Conservation (phyloP, 2,797 vertebrate species). For the Ibycter americanus region DNA sequence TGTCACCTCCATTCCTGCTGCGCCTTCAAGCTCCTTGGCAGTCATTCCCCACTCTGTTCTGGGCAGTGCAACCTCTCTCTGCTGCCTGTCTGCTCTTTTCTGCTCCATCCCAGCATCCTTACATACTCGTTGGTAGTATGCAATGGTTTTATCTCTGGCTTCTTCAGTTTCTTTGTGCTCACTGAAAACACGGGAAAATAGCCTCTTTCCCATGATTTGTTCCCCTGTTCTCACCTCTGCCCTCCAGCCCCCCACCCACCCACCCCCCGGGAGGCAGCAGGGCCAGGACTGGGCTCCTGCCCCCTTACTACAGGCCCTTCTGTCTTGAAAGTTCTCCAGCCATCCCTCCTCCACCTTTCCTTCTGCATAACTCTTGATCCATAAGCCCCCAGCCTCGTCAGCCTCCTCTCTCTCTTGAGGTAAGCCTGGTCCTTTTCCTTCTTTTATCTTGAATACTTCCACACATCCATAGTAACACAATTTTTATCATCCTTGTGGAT, state of each 20-base stretch:
- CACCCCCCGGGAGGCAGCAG: background rate
- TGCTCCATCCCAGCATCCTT: background rate
- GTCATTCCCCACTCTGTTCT: background rate
- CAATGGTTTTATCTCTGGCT: background rate
- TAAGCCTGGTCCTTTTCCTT: background rate
- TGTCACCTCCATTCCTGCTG: background rate
- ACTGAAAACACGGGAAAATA: background rate
- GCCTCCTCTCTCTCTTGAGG: background rate
- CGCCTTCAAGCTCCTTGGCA: slow-evolving; percentile 24
- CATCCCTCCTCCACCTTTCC: background rate
- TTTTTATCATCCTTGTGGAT: background rate
- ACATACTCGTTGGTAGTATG: background rate
- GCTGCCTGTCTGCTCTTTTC: background rate
- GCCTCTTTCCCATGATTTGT: background rate
- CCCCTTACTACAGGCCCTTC: background rate
- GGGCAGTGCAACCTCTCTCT: background rate
- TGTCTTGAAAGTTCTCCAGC: background rate
- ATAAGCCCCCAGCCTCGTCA: background rate
- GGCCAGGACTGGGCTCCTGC: background rate
- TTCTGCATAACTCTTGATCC: background rate
- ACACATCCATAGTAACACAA: background rate
- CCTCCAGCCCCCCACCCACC: too few species aligned
- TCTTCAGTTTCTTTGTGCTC: background rate
- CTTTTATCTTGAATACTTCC: background rate
- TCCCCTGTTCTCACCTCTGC: background rate